Evolutionary conservation across 2,888 invertebrate genomes (phyloP), one percentile per base, ranked within the genome.

Genomic region (Iphiclides podalirius): DNA sequence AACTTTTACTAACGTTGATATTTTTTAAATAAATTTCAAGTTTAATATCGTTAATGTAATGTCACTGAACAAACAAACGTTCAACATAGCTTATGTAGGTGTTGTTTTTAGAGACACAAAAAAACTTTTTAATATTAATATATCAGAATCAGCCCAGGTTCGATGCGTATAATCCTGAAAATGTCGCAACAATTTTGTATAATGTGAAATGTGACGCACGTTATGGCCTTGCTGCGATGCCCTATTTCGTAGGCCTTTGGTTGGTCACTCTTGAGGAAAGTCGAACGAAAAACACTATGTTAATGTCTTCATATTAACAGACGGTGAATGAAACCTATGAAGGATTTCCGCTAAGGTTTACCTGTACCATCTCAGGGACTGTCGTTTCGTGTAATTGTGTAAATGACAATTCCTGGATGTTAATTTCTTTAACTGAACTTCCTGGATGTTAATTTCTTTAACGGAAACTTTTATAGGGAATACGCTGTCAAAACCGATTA

Each of bases 161-260:
- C 67, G 69, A 82, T 75, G 75, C 69, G 77, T 73, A 74, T 69
- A 59, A 64, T 61, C 56, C 65, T 64, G 65, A 67, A 63, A 63
- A 67, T 80, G 75, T 79, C 68, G 78, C 79, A 80, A 82, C 68
- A 63, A 67, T 75, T 66, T 72, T 77, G 79, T 75, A 84, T 85
- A 82, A 83, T 77, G 66, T 72, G 67, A 66, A 62, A 65, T 59
- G 65, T 86, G 86, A 87, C 86, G 86, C 75, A 79, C 75, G 58
- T 62, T 58, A 52, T 71, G 81, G 77, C 86, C 86, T 86, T 80
- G 83, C 60, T 59, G 59, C 60, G 75, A 75, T 75, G 77, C 72
- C 70, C 71, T 73, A 76, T 82, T 81, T 83, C 72, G 72, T 77
- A 78, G 79, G 49, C 16, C 37, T 20, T 15, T 20, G 38, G 8